Conservation (phyloP, 2,888 invertebrate species). For the Trissonchulus latispiculum region DNA sequence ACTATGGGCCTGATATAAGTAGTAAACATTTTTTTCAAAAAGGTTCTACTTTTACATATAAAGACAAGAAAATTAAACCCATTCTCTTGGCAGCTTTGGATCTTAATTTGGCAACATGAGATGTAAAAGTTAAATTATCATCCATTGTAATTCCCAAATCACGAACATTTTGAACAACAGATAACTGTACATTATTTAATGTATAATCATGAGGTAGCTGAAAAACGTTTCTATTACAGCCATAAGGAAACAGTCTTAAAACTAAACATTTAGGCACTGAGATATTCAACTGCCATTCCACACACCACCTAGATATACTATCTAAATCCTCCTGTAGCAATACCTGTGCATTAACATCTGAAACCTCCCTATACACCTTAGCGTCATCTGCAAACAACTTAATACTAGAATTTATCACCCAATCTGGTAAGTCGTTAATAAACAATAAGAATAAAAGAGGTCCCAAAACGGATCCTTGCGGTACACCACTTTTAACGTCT, state of each 20-base stretch:
- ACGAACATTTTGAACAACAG: neutral
- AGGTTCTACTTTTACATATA: neutral
- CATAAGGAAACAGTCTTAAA: neutral
- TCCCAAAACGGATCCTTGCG: neutral
- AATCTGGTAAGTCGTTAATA: slow-evolving; percentile 1
- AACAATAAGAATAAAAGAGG: slow-evolving; percentile 1
- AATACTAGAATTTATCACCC: neutral
- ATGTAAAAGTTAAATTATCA: neutral
- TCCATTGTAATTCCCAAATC: slow-evolving; percentile 8
- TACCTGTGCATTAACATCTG: neutral
- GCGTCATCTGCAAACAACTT: slow-evolving; percentile 13
- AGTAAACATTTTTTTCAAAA: neutral
- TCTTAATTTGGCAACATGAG: neutral
- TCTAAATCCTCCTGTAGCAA: neutral
- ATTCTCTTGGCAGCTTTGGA: neutral
- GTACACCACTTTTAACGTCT: slow-evolving; percentile 12
- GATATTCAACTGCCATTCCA: neutral
- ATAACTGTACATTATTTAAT: neutral
- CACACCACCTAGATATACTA: neutral
- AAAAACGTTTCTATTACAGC: neutral
- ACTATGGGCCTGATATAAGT: neutral
- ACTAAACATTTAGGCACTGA: neutral
- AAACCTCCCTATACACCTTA: neutral
- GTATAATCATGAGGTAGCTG: neutral
- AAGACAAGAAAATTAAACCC: neutral